Evolutionary conservation across 2,888 invertebrate genomes (phyloP), one percentile per base, ranked within the genome.

Genomic region (Amphipyra tragopoginis): DNA sequence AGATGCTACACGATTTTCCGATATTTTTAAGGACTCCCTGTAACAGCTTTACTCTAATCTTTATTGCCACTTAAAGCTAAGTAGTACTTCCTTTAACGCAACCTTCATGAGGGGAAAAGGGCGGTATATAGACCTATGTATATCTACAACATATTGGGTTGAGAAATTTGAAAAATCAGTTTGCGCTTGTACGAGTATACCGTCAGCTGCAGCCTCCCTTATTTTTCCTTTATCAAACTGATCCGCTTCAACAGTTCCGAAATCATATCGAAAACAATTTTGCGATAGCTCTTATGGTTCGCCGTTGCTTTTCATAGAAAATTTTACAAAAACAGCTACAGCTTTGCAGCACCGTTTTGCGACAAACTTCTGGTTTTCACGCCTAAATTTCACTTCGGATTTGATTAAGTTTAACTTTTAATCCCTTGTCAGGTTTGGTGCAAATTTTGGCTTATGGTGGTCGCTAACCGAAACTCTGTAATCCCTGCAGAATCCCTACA

Each of bases 211-310:
- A 72, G 49, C 21, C n/a, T 49, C 29, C 14, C 50, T 56, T 51
- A 51, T 40, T 56, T 52, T 56, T 50, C 60, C 39, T 50, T 43
- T 50, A 72, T 47, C 52, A 50, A 56, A 45, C 3, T 50, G 49
- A 56, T 68, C 38, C 57, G 53, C 49, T 14, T 21, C 45, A 56
- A 56, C 56, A 53, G 49, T 72, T 56, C 34, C 34, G 1, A 44
- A 68, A 68, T 73, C 48, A 49, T 51, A 62, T 71, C 74, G 57
- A 69, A 73, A 68, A 42, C 45, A 68, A 71, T 71, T 68, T 53
- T 52, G 36, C 15, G 58, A 68, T 50, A 47, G 44, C 49, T 26
- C 21, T 42, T 62, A 39, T 50, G 39, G 14, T 21, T 2, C 10
- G 43, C 6, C 39, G n/a, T 69, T 51, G 43, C 13, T 65, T 51